Base-by-base conservation (phyloP, 2,888 invertebrate genomes). In the Scaptomyza cyrtandrae region DNA sequence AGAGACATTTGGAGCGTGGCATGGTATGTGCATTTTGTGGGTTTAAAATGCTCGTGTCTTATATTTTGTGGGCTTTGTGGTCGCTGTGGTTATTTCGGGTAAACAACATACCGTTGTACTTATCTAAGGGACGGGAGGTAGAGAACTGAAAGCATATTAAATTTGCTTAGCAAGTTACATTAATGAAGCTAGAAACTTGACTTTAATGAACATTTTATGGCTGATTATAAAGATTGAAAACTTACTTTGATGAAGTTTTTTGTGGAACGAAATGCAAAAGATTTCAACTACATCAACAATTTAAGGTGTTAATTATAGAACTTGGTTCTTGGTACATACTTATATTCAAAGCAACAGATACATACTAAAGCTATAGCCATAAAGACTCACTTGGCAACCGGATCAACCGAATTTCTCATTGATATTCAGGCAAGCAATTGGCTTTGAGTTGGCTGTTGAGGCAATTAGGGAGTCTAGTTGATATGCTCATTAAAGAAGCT, bases 1-100 rank as follows among this genome's bases (percentile, higher is more conserved):
- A 27, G 33, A 39, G 16, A 46, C 55, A 56, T 29, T 14, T 11
- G 11, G 14, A 27, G 6, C 10, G 19, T 35, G 19, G 35, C 39
- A 10, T 7, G 37, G 44, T 35, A 27, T 29, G 56, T 7, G 27
- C 39, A 45, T 27, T 45, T 27, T n/a, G 50, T 16, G 10, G 9
- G 41, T 41, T 39, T 39, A 9, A 39, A 7, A 14, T 41, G 13
- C 33, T n/a, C 31, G 44, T 48, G 54, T 60, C 71, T 63, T 57
- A 78, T 58, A 81, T 75, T 58, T 74, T 43, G 66, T 66, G 63
- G 65, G 57, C 58, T 53, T 70, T 66, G 70, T 39, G 75, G 79
- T 64, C 60, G 43, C 29, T 54, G 63, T 43, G 68, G 54, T 54
- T 62, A 56, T 45, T 70, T 43, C 27, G 50, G 58, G 10, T 14